phyloP scores from a whole-genome alignment of 2,797 vertebrate species.

The Gymnothorax reevesii region DNA sequence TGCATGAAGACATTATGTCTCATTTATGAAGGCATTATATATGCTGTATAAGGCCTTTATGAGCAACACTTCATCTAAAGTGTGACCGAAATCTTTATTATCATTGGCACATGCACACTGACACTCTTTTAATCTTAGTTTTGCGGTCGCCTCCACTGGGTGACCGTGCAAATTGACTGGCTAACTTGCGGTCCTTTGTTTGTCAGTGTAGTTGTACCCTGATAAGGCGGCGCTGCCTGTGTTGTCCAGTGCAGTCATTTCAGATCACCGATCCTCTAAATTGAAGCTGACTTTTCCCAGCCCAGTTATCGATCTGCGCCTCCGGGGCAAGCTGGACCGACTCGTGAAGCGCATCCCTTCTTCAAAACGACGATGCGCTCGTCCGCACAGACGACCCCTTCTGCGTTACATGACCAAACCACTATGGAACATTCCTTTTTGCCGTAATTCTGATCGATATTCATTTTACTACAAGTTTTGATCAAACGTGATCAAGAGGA shows the following conservation, averaged over 20 bases:
- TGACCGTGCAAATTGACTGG: no score
- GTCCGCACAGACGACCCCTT: no score
- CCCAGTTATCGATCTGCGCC: no score
- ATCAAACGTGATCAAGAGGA: not conserved
- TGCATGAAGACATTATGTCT: no score
- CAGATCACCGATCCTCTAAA: not conserved
- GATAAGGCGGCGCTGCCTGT: not conserved
- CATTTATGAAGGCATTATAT: no score
- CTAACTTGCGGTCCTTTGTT: no score
- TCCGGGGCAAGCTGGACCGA: not conserved
- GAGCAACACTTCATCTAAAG: no score
- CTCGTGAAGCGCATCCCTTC: not conserved
- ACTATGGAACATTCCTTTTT: not conserved
- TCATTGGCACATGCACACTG: no score
- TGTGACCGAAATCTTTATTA: no score
- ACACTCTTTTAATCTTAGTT: no score
- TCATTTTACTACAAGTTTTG: not conserved
- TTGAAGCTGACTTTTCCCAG: not conserved
- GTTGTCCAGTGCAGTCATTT: not conserved
- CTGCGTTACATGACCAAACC: not conserved
- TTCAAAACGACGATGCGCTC: not conserved
- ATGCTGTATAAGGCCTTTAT: no score
- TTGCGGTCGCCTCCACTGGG: no score
- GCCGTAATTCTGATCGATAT: not conserved
- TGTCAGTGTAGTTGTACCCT: not conserved